Evolutionary conservation across 2,888 invertebrate genomes (phyloP), one percentile per base, ranked within the genome.

Genomic region (Drosophila birchii): DNA sequence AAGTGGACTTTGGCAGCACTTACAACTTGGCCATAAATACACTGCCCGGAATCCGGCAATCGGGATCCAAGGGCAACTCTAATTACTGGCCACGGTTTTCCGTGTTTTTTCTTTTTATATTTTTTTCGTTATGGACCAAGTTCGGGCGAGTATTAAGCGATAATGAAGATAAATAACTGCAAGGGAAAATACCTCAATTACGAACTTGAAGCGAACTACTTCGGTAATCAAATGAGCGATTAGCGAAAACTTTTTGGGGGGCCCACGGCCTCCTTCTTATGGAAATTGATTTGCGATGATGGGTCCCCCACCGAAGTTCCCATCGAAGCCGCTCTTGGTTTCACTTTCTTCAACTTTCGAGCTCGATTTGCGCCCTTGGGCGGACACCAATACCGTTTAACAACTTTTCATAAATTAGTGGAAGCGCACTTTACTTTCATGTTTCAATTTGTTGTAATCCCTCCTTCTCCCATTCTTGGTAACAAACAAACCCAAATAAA

Each of bases 161-260:
- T 85, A 85, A 85, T 88, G 84, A 85, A 79, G 84, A 85, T 85
- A 86, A 85, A 85, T 85, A 85, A 86, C 88, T 81, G 58, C 60
- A 61, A 78, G 67, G 81, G 70, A 83, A 88, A 79, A 86, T 83
- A 83, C 78, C 88, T 88, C 83, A 88, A 84, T 84, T 84, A 84
- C 78, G 77, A 84, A 84, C 78, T 84, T 84, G 54, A 68, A 68
- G 80, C 78, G 79, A 78, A 80, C 86, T 86, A 80, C 77, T 88
- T 86, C 61, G 53, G 77, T 84, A 84, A 84, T 84, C 88, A 88
- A 84, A 88, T 84, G 88, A 84, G 83, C 88, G 88, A 84, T 84
- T 88, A 86, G 74, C 86, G 34, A 8, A 72, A 84, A 84, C 63
- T 85, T 86, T 85, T 86, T 78, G 20, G 8, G 49, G 32, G 18